Evolutionary conservation across 2,888 invertebrate species (phyloP).

Genomic region (Hypomecis punctinalis): DNA sequence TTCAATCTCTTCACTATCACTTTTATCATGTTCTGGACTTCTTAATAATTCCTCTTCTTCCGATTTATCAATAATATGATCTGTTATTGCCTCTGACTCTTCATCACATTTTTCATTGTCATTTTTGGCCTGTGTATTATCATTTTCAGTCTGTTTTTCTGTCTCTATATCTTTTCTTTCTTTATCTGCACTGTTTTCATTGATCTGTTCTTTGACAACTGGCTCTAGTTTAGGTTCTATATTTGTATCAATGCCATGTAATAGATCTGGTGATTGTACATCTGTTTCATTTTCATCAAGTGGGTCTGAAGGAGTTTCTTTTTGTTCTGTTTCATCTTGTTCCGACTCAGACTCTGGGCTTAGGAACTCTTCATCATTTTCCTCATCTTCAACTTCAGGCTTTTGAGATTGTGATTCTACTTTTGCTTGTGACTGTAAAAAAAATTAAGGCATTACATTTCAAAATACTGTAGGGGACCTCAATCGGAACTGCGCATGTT

Average conservation of each 20-base stretch:
- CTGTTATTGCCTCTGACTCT: slow-evolving; percentile 15
- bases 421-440: slow-evolving; percentile 44
- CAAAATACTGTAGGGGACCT: no score
- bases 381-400: slow-evolving; percentile 72
- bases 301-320: slow-evolving; percentile 36
- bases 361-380: slow-evolving; percentile 79
- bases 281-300: slow-evolving; percentile 25
- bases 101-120: slow-evolving; percentile 12
- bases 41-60: slow-evolving; percentile 22
- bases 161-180: slow-evolving; percentile 27
- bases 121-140: slow-evolving; percentile 8
- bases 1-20: slow-evolving; percentile 21
- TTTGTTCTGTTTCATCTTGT: slow-evolving; percentile 56
- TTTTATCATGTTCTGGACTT: slow-evolving; percentile 18
- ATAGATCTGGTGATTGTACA: slow-evolving; percentile 24
- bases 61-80: slow-evolving; percentile 20
- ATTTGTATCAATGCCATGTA: slow-evolving; percentile 17
- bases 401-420: slow-evolving; percentile 49
- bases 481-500: no score
- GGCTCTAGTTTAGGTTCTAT: slow-evolving; percentile 16
- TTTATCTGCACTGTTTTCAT: slow-evolving; percentile 25
- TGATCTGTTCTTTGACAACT: slow-evolving; percentile 23
- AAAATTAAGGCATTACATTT: neutral
- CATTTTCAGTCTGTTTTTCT: slow-evolving; percentile 29
- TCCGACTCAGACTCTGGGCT: slow-evolving; percentile 79